Evolutionary conservation across 2,888 invertebrate species (phyloP), one percentile per base, ranked within the genome.

Genomic region (Mythimna impura): DNA sequence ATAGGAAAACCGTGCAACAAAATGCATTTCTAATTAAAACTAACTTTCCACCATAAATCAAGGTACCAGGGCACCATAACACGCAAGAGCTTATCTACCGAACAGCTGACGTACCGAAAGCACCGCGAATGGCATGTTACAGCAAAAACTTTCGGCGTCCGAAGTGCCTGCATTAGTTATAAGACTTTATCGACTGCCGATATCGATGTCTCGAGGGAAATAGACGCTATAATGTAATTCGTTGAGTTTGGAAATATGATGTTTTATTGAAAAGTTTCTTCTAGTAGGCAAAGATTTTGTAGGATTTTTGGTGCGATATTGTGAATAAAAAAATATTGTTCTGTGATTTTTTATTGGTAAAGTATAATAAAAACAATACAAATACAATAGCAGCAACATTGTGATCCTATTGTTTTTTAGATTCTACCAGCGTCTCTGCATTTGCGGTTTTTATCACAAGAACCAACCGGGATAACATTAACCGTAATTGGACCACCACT

Each of bases 11-110:
- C 30, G 12, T 34, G n/a, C 50, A 76, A 20, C 50, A 34, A 71
- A 78, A 47, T 66, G 79, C 62, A 82, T 62, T 67, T 50, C 36
- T 17, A 68, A 80, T 68, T 52, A 80, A 60, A 58, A 55, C 25
- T 22, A 25, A 9, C 4, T 47, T 61, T 43, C 17, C 52, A 54
- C 40, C 52, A 20, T 30, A 61, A 73, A 61, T 34, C 43, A 62
- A 63, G 68, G 71, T 85, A 86, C 88, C 75, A 85, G 84, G 84
- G 73, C 50, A 30, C 40, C 5, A 87, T 83, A 83, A 83, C 85
- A 81, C 57, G 70, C 62, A 76, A 73, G 74, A 85, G 81, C 73
- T 83, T 84, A 84, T 83, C 77, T 80, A 76, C 34, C 65, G 55
- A 74, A 76, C 80, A 74, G 62, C 76, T 76, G 82, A 72, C 75